phyloP scores from a whole-genome alignment of 2,888 invertebrate genomes.

The Synergus japonicus region DNA sequence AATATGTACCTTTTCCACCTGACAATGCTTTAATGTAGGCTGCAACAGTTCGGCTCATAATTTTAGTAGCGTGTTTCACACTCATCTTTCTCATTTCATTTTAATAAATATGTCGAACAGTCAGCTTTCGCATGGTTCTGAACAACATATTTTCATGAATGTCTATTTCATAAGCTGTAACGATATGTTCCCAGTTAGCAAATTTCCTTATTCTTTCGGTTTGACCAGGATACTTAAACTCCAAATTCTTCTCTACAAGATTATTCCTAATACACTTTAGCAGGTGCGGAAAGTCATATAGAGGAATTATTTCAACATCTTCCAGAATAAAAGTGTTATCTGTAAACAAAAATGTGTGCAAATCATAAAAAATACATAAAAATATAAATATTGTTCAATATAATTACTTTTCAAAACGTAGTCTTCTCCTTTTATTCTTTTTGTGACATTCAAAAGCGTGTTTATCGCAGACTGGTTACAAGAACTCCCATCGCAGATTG shows the following conservation, averaged over 20 bases:
- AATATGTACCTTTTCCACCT: neutral
- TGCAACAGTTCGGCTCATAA: conserved; percentile 43
- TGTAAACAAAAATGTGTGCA: no score
- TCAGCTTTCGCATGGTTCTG: conserved; percentile 42
- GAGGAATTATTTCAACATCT: no score
- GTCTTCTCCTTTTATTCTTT: no score
- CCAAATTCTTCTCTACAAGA: neutral
- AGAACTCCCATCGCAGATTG: no score
- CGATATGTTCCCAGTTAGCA: conserved; percentile 36
- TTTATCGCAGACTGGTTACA: no score
- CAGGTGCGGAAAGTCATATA: no score
- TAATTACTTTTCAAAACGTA: no score
- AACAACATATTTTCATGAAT: neutral
- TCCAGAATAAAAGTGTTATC: no score
- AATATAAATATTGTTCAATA: no score
- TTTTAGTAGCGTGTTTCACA: conserved; percentile 47
- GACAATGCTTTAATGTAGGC: neutral
- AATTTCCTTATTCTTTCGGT: neutral
- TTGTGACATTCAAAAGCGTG: no score
- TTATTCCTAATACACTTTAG: no score
- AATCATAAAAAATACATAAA: no score
- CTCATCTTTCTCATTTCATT: conserved; percentile 44
- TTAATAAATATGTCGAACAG: conserved; percentile 42
- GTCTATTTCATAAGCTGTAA: conserved; percentile 36
- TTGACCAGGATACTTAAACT: neutral